Base-by-base conservation (phyloP, 1,140 invertebrate species). In the Hetaerina americana region DNA sequence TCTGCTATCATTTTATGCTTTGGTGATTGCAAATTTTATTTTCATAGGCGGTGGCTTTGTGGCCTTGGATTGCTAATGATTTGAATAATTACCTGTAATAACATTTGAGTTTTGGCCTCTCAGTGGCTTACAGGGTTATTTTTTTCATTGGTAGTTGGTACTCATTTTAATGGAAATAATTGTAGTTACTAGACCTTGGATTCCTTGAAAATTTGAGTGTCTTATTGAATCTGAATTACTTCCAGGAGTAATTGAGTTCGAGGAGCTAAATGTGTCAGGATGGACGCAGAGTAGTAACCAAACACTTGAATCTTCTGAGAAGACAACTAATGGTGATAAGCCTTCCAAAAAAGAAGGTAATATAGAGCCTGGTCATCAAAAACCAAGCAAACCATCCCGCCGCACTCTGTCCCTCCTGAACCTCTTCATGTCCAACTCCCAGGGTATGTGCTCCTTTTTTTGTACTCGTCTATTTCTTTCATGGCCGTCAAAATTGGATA, bases 401-500 rank as follows among this genome's bases (percentile, higher is more conserved):
- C 90, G 93, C 85, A 93, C 93, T 83, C 94, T 92, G 81, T 95
- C 93, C 82, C 88, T 95, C 80, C 88, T 95, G 82, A 95, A 95
- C 88, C 87, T 95, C 84, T 95, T 95, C 87, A 93, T 93, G 86
- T 92, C 92, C 85, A 93, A 93, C 85, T 93, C 92, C 84, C 92
- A 93, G 88, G 92, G 92, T 89, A 94, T 80, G 84, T 85, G 76
- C 81, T 81, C 67, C 69, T 66, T 72, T 72, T 69, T 57, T 57
- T n/a, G n/a, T n/a, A n/a, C 22, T 18, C 15, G 15, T 57, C 15
- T 57, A 57, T 57, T 57, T 57, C 22, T 27, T 31, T 66, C 10
- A n/a, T 24, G 22, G 66, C n/a, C 26, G n/a, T 25, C 2, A 18
- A 26, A 25, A 26, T 25, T 68, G 27, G 24, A 27, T 25, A 68